Evolutionary conservation across 2,797 vertebrate genomes (phyloP).

Genomic region (Poeciliopsis presidionis): DNA sequence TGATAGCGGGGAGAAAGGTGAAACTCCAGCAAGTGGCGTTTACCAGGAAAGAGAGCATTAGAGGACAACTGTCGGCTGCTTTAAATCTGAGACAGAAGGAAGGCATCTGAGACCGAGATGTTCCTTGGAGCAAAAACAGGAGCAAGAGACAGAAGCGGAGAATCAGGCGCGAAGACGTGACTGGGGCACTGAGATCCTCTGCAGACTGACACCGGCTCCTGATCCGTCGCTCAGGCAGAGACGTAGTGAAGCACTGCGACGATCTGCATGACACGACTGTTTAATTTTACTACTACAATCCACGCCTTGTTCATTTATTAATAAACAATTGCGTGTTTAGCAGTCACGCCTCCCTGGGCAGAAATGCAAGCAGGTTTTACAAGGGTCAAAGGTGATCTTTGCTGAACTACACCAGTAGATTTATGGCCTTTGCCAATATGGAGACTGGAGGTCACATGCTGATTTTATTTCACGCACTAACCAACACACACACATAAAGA

Average conservation of each 20-base stretch:
- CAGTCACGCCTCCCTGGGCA: conserved; percentile 1
- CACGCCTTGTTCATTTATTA: conserved; percentile 13
- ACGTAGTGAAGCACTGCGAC: conserved; percentile 5
- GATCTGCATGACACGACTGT: background rate
- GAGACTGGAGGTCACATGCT: conserved; percentile 67
- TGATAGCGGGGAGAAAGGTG: conserved; percentile 52
- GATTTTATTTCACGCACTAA: conserved; percentile 68
- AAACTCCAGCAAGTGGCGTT: conserved; percentile 72
- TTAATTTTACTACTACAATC: conserved; percentile 24
- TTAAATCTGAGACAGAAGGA: conserved; percentile 51
- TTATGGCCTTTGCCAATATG: conserved; percentile 59
- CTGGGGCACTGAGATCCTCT: conserved; percentile 47
- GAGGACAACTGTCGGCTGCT: conserved; percentile 53
- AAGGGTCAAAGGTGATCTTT: conserved; percentile 58
- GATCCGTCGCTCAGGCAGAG: conserved; percentile 33
- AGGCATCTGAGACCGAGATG: conserved; percentile 29
- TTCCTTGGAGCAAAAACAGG: conserved; percentile 30
- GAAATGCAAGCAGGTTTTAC: conserved; percentile 50
- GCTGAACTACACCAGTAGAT: conserved; percentile 62
- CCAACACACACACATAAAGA: conserved; percentile 34
- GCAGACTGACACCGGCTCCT: conserved; percentile 44
- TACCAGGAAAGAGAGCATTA: conserved; percentile 59
- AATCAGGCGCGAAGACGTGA: conserved; percentile 54
- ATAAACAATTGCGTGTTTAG: conserved; percentile 15
- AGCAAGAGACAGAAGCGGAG: conserved; percentile 34